phyloP scores from a whole-genome alignment of 2,113 vertebrate species.

The Protomyctophum bolini region DNA sequence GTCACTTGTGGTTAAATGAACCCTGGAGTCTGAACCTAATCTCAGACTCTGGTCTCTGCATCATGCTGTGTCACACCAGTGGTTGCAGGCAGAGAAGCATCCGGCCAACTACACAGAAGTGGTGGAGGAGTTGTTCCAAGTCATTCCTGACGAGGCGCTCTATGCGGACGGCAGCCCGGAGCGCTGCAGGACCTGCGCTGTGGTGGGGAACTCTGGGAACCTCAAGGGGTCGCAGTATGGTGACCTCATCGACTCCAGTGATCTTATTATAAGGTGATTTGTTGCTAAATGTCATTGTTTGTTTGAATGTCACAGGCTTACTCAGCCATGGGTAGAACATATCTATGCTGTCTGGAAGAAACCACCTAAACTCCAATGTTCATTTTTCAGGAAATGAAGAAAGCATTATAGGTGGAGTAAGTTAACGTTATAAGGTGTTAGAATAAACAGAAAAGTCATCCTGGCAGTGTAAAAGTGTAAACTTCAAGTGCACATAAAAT shows the following conservation, averaged over 20 bases:
- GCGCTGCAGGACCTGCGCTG: conserved; percentile 86
- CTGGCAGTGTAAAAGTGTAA: no score
- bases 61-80: conserved; percentile 59
- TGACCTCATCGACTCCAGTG: conserved; percentile 82
- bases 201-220: conserved; percentile 96
- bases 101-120: conserved; percentile 78
- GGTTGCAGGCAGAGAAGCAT: conserved; percentile 80
- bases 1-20: conserved; percentile 57
- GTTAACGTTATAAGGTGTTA: no score
- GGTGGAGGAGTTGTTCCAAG: conserved; percentile 82
- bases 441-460: no score
- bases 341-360: no score
- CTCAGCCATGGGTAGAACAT: no score
- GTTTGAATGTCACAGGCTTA: no score
- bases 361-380: no score
- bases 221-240: conserved; percentile 87
- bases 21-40: conserved; percentile 31
- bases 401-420: no score
- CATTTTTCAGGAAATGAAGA: no score
- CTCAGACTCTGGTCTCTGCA: conserved; percentile 28
- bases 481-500: no score
- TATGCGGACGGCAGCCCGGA: conserved; percentile 71
- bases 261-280: conserved; percentile 89
- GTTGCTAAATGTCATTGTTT: background rate
- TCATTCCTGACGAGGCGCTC: conserved; percentile 80